Percentiles rank a stretch among this genome's conserved stretches.
Evolutionary conservation across 2,888 invertebrate species (phyloP).

Genomic region (Protophormia terraenovae): DNA sequence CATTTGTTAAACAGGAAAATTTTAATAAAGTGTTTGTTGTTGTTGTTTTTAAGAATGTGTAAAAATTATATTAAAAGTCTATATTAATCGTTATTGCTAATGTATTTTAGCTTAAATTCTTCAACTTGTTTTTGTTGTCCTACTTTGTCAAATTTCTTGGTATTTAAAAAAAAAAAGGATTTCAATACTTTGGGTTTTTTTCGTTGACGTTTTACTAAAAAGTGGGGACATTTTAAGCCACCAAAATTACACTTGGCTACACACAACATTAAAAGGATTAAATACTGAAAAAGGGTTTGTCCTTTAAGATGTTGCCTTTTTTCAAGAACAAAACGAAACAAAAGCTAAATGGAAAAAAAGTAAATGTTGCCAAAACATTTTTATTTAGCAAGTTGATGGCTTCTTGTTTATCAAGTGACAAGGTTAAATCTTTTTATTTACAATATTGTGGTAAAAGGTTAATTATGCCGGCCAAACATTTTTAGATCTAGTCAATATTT

Average conservation of each 20-base stretch:
- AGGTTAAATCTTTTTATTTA: constrained; percentile 61
- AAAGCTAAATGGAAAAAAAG: constrained; percentile 35
- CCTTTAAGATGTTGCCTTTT: constrained; percentile 14
- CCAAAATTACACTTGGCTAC: constrained; percentile 63
- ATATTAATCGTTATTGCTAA: constrained; percentile 62
- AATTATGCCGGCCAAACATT: constrained; percentile 56
- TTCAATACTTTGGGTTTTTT: constrained; percentile 11
- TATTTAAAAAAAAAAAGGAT: neutral
- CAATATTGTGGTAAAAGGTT: constrained; percentile 65
- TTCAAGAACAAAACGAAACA: neutral
- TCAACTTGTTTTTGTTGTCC: neutral
- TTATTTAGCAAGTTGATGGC: constrained; percentile 51
- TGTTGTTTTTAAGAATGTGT: constrained; percentile 37
- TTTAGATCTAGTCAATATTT: constrained; percentile 54
- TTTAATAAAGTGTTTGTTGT: constrained; percentile 52
- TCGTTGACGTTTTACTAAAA: neutral
- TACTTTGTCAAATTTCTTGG: neutral
- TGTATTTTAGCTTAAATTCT: constrained; percentile 49
- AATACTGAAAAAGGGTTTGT: constrained; percentile 45
- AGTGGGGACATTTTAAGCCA: constrained; percentile 38
- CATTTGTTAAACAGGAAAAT: constrained; percentile 44
- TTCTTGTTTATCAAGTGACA: constrained; percentile 59
- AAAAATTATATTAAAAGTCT: constrained; percentile 59
- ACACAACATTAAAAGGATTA: constrained; percentile 63
- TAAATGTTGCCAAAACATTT: constrained; percentile 45